Conservation (phyloP, 2,113 vertebrate genomes). For the Dicerorhinus sumatrensis region DNA sequence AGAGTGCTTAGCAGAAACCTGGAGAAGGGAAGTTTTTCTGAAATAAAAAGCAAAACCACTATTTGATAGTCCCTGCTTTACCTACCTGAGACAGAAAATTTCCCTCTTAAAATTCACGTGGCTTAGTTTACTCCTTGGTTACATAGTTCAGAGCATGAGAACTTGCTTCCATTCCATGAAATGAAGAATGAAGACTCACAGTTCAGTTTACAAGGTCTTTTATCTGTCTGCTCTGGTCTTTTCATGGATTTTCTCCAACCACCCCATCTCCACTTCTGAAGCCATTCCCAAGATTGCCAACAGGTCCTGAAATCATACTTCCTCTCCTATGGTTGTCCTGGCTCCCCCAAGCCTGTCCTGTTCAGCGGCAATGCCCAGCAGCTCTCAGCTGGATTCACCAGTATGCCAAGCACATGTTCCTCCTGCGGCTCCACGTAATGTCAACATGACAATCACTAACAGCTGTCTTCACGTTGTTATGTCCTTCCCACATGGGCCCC, state of each 20-base stretch:
- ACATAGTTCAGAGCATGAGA: not conserved
- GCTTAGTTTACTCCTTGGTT: conserved; percentile 47
- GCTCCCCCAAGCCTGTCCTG: not conserved
- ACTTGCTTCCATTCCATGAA: conserved; percentile 10
- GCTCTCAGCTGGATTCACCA: not conserved
- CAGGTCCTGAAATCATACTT: conserved; percentile 30
- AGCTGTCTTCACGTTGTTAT: not conserved
- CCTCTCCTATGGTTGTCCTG: not conserved
- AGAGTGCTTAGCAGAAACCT: conserved; percentile 43
- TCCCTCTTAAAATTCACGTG: not conserved
- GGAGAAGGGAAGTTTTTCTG: conserved; percentile 44
- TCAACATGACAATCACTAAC: not conserved
- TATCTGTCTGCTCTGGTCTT: not conserved
- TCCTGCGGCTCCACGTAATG: not conserved
- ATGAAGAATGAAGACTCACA: conserved; percentile 14
- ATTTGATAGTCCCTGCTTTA: not conserved
- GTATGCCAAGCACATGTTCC: not conserved
- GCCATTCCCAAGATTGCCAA: conserved; percentile 1
- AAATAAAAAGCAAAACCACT: conserved; percentile 39
- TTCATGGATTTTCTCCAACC: conserved; percentile 20
- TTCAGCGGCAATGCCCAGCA: not conserved
- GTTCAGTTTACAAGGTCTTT: conserved; percentile 15
- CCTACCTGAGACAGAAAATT: not conserved
- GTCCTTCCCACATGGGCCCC: not conserved
- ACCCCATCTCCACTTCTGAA: conserved; percentile 39